Conservation (phyloP, 2,113 vertebrate genomes). For the human (Homo sapiens) region DNA sequence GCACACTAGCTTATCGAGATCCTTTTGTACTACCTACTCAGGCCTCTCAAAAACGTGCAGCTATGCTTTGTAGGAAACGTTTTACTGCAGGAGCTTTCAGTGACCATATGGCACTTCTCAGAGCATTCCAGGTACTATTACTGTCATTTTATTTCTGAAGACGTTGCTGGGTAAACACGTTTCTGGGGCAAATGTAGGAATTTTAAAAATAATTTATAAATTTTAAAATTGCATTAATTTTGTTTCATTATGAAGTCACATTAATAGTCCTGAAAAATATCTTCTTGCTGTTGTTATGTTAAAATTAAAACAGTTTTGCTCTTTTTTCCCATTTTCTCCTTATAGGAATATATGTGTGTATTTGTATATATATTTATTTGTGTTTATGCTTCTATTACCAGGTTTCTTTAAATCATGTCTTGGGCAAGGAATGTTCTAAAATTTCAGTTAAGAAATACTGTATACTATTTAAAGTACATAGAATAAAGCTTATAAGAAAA, state of each 20-base stretch:
- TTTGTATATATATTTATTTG: not conserved
- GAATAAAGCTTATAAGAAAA: conserved; percentile 18
- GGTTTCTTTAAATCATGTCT: not conserved
- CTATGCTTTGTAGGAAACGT: conserved; percentile 90
- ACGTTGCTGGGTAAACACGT: not conserved
- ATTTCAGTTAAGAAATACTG: conserved; percentile 29
- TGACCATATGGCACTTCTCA: conserved; percentile 97
- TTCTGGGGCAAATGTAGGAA: not conserved
- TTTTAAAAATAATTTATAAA: not conserved
- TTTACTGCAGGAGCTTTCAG: conserved; percentile 93
- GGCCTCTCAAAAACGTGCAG: conserved; percentile 91
- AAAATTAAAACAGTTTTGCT: conserved; percentile 3
- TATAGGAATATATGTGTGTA: not conserved
- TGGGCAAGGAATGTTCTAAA: not conserved
- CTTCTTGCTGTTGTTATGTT: conserved; percentile 47
- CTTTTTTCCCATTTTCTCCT: not conserved
- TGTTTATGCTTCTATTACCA: not conserved
- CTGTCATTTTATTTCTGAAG: conserved; percentile 44
- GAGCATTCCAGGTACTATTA: conserved; percentile 93
- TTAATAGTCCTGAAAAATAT: conserved; percentile 18
- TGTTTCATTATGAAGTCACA: conserved; percentile 26
- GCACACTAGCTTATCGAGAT: conserved; percentile 93
- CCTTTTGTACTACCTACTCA: conserved; percentile 93
- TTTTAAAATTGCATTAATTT: conserved; percentile 26
- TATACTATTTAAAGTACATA: not conserved